phyloP scores from a whole-genome alignment of 2,797 vertebrate species.

The Peromyscus attwateri region DNA sequence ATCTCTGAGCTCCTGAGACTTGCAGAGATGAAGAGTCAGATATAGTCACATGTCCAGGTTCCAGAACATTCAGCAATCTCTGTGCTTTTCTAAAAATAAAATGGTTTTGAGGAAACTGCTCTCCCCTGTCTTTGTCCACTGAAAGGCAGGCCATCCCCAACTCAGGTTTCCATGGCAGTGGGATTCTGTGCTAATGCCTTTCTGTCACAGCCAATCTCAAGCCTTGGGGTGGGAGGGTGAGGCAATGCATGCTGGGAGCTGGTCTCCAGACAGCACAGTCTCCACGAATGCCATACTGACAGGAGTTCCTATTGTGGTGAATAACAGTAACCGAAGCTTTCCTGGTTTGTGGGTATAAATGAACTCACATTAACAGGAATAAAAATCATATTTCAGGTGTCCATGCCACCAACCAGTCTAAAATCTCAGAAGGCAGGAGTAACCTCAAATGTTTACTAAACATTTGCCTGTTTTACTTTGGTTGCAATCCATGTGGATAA shows the following conservation, averaged over 20 bases:
- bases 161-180: background rate
- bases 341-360: background rate
- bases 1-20: background rate
- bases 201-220: background rate
- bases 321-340: background rate
- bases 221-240: background rate
- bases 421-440: background rate
- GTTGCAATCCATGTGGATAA: background rate
- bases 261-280: background rate
- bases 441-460: background rate
- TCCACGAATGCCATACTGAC: background rate
- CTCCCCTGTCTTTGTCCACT: background rate
- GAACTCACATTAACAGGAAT: background rate
- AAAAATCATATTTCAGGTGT: constrained; percentile 22
- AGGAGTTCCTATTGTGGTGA: background rate
- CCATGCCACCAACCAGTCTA: background rate
- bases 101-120: background rate
- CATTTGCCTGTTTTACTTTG: background rate
- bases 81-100: constrained; percentile 39
- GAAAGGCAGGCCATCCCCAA: constrained; percentile 6
- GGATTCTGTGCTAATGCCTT: background rate
- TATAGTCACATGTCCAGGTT: background rate
- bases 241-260: background rate
- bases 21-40: constrained; percentile 16
- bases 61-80: background rate